Percentiles rank a stretch among this genome's conserved stretches.
Conservation (phyloP, 2,888 invertebrate genomes). For the Panzeria rudis region DNA sequence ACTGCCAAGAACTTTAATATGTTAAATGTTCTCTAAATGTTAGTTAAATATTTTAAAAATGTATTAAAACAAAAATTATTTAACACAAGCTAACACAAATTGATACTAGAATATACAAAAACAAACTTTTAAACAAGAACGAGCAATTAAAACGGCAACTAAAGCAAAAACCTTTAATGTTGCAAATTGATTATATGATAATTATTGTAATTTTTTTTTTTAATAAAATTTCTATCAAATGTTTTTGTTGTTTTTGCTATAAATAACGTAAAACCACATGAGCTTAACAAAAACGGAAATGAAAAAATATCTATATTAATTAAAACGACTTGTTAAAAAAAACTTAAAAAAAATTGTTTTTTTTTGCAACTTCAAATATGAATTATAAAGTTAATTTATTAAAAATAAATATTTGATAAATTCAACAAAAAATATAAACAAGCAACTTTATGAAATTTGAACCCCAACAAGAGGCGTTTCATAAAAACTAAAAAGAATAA, state of each 20-base stretch:
- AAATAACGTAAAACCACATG: constrained; percentile 47
- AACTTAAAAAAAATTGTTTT: constrained; percentile 21
- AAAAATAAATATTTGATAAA: constrained; percentile 20
- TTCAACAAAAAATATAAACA: not conserved
- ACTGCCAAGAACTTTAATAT: constrained; percentile 81
- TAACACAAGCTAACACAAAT: constrained; percentile 36
- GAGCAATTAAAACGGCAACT: constrained; percentile 47
- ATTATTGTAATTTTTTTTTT: constrained; percentile 1
- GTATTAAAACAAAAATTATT: constrained; percentile 43
- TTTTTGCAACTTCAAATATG: constrained; percentile 24
- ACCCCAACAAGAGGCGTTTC: constrained; percentile 9
- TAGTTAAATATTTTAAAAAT: constrained; percentile 56
- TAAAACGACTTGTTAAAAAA: constrained; percentile 7
- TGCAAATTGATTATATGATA: constrained; percentile 42
- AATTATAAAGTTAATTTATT: constrained; percentile 40
- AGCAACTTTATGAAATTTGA: constrained; percentile 5
- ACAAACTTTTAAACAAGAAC: constrained; percentile 12
- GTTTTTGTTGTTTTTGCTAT: constrained; percentile 28
- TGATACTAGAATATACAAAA: constrained; percentile 53
- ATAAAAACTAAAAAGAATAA: constrained; percentile 1
- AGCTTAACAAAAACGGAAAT: constrained; percentile 59
- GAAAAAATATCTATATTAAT: constrained; percentile 8
- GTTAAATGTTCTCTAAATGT: constrained; percentile 77
- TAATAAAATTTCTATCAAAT: constrained; percentile 14
- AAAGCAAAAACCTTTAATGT: constrained; percentile 14